A percentile compares a stretch with the other conserved stretches of the same genome.
Evolutionary conservation across 1,140 invertebrate genomes (phyloP).

Genomic region (Aleiodes sp.): DNA sequence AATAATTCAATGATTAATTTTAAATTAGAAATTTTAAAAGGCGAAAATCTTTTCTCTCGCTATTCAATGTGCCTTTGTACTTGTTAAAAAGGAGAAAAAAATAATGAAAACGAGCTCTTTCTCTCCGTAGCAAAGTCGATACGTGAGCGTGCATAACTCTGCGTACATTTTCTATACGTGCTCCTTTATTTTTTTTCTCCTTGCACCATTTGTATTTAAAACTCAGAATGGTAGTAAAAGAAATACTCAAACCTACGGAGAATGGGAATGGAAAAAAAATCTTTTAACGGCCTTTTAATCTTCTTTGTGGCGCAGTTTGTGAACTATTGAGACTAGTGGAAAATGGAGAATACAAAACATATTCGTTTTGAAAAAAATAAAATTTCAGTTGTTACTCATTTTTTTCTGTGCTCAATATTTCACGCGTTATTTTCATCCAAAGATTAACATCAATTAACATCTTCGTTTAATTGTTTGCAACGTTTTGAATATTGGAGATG

Average conservation of each 20-base stretch:
- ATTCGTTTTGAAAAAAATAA: too few species aligned
- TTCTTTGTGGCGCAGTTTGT: too few species aligned
- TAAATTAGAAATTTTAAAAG: background rate
- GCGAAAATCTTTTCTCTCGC: background rate
- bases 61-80: background rate
- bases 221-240: too few species aligned
- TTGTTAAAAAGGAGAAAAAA: background rate
- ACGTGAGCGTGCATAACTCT: background rate
- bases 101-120: background rate
- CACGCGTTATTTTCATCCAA: too few species aligned
- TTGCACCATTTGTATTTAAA: background rate
- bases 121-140: background rate
- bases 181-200: background rate
- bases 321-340: background rate
- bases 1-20: too few species aligned
- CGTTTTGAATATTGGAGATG: too few species aligned
- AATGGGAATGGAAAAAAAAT: background rate
- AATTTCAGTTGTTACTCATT: too few species aligned
- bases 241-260: background rate
- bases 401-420: too few species aligned
- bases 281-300: too few species aligned
- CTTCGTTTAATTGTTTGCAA: too few species aligned
- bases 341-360: too few species aligned
- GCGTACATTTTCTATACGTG: background rate
- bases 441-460: too few species aligned